Evolutionary conservation across 2,888 invertebrate species (phyloP).

Genomic region (Nemurella pictetii): DNA sequence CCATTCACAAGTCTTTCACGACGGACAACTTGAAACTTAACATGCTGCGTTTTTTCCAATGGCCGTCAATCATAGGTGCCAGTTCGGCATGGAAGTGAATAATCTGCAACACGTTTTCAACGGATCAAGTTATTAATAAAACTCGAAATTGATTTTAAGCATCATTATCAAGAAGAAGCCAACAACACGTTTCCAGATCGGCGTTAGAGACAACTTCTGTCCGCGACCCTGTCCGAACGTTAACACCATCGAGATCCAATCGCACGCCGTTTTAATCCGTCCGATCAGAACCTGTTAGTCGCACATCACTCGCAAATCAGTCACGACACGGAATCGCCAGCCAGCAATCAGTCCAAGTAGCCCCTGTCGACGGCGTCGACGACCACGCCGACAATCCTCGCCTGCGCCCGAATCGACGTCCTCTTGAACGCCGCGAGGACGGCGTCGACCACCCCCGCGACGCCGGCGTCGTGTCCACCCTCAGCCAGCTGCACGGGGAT

Average conservation of each 20-base stretch:
- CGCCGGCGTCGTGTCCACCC: background rate
- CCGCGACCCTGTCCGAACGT: background rate
- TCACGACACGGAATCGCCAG: background rate
- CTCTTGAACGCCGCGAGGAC: background rate
- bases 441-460: background rate
- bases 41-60: background rate
- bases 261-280: too few species aligned
- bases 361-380: constrained; percentile 31
- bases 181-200: background rate
- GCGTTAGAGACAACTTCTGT: background rate
- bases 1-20: background rate
- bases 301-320: background rate
- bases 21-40: background rate
- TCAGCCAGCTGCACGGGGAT: constrained; percentile 22
- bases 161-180: background rate
- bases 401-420: background rate
- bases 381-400: constrained; percentile 27
- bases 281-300: background rate
- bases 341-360: constrained; percentile 16
- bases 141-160: background rate
- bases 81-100: background rate
- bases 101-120: background rate
- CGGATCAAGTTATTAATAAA: background rate
- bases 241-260: too few species aligned
- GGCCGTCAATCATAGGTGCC: background rate